These are phyloP conservation scores for Ascidia mentula DNA, from an alignment of 23 tunicate genomes.

Conservation along the genomic window DNA sequence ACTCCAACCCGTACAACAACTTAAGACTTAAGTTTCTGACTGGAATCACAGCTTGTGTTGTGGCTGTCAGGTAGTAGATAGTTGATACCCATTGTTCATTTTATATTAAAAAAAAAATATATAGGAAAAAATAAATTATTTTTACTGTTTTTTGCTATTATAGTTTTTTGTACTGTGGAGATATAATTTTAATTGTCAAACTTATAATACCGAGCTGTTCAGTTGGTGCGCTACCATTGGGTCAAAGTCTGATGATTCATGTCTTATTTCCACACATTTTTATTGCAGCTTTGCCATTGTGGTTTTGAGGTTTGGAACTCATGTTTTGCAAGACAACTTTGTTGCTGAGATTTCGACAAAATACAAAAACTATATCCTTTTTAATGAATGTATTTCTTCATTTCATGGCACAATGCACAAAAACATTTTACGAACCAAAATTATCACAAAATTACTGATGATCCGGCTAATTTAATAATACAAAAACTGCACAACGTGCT, in stretches of 20 bases:
- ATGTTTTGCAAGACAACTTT: slow-evolving; percentile 71
- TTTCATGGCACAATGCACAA: no score
- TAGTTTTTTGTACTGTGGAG: not conserved
- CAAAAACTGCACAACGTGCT: no score
- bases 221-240: no score
- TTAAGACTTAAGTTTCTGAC: slow-evolving; percentile 71
- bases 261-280: not conserved
- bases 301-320: slow-evolving; percentile 72
- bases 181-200: no score
- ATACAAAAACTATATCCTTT: slow-evolving; percentile 94
- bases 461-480: no score
- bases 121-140: not conserved
- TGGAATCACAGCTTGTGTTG: slow-evolving; percentile 65
- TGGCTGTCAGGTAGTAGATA: slow-evolving; percentile 44
- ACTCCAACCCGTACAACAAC: slow-evolving; percentile 65
- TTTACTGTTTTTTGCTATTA: not conserved
- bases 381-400: no score
- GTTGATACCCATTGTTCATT: not conserved
- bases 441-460: no score
- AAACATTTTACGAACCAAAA: no score
- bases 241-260: no score
- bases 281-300: slow-evolving; percentile 70
- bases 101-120: not conserved
- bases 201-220: no score
- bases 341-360: slow-evolving; percentile 84